Base-by-base conservation (phyloP, 2,888 invertebrate species). In the Tipula helvola region DNA sequence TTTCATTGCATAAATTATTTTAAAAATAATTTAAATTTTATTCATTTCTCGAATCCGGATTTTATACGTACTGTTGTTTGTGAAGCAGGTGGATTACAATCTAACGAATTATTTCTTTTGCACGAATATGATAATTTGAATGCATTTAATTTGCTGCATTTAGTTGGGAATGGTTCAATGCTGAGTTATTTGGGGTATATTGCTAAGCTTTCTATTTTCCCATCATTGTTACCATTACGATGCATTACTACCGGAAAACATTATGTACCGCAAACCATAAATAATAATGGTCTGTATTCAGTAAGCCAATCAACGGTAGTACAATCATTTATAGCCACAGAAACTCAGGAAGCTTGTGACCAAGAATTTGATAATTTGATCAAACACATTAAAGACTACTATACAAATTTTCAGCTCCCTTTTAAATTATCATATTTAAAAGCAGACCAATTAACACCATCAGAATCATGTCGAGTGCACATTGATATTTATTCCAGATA, bases 401-500 rank as follows among this genome's bases (percentile, higher is more conserved):
- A 96, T 89, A 93, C 93, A 87, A 89, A 92, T n/a, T 89, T 96
- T 4, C 94, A 93, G 41, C 92, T 93, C 87, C 95, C 96, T 91
- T 96, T 95, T 90, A 93, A 94, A 83, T 91, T 96, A 52, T 92
- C 93, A 36, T 92, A 93, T 89, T 89, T 93, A 1, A 91, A 95
- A n/a, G 95, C 96, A 16, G 89, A 92, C n/a, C 91, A 93, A 87
- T 90, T 97, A 2, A 89, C 92, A 2, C 90, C 91, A 57, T 93
- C 94, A 90, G 97, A 97, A 90, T 93, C 94, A 87, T 91, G 96
- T 41, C 93, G 95, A 88, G 91, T 95, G 0, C 93, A 93, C 2
- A 93, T 97, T 88, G 95, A 97, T 91, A 93, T 97, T 92, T 97
- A 94, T 93, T 96, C 96, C 0, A 93, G 93, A 10, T 92, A 93